Conservation (phyloP, 2,888 invertebrate genomes). For the Trissolcus japonicus region DNA sequence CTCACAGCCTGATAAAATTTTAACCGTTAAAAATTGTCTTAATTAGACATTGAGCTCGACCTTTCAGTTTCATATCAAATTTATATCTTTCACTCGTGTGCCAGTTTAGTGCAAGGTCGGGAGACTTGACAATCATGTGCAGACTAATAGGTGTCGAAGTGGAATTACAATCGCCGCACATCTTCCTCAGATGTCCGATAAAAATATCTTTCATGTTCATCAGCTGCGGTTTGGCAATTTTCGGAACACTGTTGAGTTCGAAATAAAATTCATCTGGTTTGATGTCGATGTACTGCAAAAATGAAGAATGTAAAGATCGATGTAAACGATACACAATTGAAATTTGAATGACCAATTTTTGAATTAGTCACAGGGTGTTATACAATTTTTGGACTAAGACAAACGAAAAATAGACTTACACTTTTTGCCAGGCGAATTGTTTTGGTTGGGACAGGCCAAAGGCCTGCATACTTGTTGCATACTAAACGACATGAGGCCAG, state of each 20-base stretch:
- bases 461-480: constrained; percentile 62
- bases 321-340: not conserved
- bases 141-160: constrained; percentile 79
- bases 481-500: constrained; percentile 65
- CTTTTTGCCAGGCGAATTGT: constrained; percentile 53
- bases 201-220: constrained; percentile 79
- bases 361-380: not conserved
- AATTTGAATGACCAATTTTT: not conserved
- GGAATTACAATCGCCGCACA: constrained; percentile 79
- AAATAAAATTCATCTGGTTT: constrained; percentile 55
- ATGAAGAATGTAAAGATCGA: not conserved
- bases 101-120: constrained; percentile 80
- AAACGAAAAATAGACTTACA: constrained; percentile 53
- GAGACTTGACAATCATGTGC: constrained; percentile 78
- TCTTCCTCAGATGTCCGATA: constrained; percentile 79
- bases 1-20: not conserved
- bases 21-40: not conserved
- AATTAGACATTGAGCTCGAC: constrained; percentile 68
- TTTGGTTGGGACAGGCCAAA: constrained; percentile 68
- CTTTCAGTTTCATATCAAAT: constrained; percentile 79
- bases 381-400: not conserved
- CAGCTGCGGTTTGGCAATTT: constrained; percentile 77
- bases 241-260: constrained; percentile 37
- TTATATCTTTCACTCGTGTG: constrained; percentile 84
- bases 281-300: constrained; percentile 65